Percentiles rank a stretch among this genome's conserved stretches.
These are phyloP conservation scores for Lasioglossum leucozonium DNA, from an alignment of 2,888 invertebrate genomes.

Conservation along the genomic window DNA sequence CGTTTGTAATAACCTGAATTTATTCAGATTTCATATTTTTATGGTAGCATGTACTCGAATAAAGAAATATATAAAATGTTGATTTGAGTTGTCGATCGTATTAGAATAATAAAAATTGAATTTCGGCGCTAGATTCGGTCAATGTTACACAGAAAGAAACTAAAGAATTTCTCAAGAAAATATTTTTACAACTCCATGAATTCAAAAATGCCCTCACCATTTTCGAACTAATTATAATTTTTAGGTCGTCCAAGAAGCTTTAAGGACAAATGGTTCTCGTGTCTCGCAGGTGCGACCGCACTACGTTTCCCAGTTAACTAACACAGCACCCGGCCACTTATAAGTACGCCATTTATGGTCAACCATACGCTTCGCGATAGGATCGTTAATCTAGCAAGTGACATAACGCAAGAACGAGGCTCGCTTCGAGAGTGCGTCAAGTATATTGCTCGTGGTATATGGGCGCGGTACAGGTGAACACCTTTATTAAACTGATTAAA, in stretches of 20 bases:
- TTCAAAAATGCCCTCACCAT: background rate
- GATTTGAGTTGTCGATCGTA: too few relatives aligned
- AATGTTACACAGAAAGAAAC: too few relatives aligned
- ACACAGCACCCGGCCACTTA: conserved; percentile 42
- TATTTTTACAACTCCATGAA: background rate
- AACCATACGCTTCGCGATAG: background rate
- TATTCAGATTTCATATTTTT: too few relatives aligned
- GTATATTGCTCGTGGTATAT: conserved; percentile 39
- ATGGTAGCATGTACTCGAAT: too few relatives aligned
- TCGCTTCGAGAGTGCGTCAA: conserved; percentile 27
- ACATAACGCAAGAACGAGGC: conserved; percentile 41
- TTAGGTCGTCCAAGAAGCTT: background rate
- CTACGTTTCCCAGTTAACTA: conserved; percentile 11
- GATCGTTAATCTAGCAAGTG: conserved; percentile 48
- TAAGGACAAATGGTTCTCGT: background rate
- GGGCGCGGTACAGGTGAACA: conserved; percentile 43
- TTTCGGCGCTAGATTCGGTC: too few relatives aligned
- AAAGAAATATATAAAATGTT: too few relatives aligned
- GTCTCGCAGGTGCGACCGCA: background rate
- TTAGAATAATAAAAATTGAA: too few relatives aligned
- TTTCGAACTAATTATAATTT: background rate
- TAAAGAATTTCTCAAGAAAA: too few relatives aligned
- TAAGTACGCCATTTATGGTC: conserved; percentile 46
- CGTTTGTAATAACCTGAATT: too few relatives aligned
- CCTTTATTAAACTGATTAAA: conserved; percentile 53